A percentile compares a stretch with the other conserved stretches of the same genome.
These are phyloP conservation scores for Acleris sparsana DNA, from an alignment of 2,888 invertebrate genomes.

Conservation along the genomic window DNA sequence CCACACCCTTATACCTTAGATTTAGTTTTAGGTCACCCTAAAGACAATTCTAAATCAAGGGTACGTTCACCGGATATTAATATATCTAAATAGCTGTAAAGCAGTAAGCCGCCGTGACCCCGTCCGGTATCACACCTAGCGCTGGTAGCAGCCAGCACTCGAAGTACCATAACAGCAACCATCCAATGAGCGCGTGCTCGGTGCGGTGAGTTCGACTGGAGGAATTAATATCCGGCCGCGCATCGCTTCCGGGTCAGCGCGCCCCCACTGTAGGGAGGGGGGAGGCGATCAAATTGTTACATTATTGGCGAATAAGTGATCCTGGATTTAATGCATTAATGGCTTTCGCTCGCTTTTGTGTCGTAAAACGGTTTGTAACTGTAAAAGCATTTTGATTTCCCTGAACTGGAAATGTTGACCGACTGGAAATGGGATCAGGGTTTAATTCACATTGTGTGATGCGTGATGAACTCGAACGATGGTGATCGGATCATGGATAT, in stretches of 20 bases:
- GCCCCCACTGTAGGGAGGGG: conserved; percentile 35
- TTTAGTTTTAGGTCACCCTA: too few relatives aligned
- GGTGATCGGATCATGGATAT: too few relatives aligned
- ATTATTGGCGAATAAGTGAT: conserved; percentile 48
- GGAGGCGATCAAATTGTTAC: conserved; percentile 57
- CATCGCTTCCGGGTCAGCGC: conserved; percentile 66
- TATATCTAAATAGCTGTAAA: too few relatives aligned
- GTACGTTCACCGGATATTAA: too few relatives aligned
- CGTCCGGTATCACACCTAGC: conserved; percentile 39
- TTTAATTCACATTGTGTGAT: too few relatives aligned
- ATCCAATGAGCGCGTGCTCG: conserved; percentile 35
- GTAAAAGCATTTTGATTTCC: too few relatives aligned
- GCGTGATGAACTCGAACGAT: too few relatives aligned
- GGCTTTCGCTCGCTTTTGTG: conserved; percentile 8
- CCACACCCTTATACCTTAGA: too few relatives aligned
- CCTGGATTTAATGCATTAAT: conserved; percentile 25
- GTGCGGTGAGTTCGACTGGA: conserved; percentile 62
- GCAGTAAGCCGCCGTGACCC: conserved; percentile 38
- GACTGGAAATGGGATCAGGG: too few relatives aligned
- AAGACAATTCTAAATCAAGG: too few relatives aligned
- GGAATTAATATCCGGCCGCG: conserved; percentile 68
- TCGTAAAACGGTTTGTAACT: not conserved
- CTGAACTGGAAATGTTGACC: too few relatives aligned
- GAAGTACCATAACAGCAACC: conserved; percentile 5
- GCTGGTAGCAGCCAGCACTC: not conserved